Conservation (phyloP, 2,797 vertebrate species). For the Peromyscus melanophrys region DNA sequence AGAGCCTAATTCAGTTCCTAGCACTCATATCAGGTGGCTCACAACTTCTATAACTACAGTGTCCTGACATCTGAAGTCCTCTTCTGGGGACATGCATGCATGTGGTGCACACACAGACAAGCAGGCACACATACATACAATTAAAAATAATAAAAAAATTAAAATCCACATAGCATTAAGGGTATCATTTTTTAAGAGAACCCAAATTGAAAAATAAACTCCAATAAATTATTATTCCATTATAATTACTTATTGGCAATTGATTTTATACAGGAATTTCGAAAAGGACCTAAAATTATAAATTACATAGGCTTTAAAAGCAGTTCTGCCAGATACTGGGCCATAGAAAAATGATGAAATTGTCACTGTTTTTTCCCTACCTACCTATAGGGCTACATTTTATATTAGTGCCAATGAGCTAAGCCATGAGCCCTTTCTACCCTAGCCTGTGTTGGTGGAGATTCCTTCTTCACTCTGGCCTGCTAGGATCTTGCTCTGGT, state of each 20-base stretch:
- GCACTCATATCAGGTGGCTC: background rate
- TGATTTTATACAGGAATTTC: background rate
- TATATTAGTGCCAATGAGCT: background rate
- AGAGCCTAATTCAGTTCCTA: background rate
- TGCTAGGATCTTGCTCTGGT: background rate
- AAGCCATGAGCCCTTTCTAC: background rate
- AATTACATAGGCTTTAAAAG: background rate
- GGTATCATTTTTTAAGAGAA: background rate
- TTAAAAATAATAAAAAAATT: background rate
- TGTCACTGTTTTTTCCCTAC: background rate
- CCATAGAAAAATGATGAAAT: background rate
- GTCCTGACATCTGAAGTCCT: background rate
- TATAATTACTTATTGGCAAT: slow-evolving; percentile 19
- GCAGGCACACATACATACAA: background rate
- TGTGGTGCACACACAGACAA: background rate
- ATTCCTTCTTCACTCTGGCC: background rate
- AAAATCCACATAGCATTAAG: background rate
- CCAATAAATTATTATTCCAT: background rate
- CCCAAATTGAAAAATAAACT: background rate
- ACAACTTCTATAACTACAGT: background rate
- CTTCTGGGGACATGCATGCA: background rate
- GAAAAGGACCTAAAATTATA: background rate
- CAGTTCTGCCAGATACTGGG: background rate
- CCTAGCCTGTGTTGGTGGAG: background rate
- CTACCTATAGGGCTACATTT: background rate